Conservation (phyloP, 2,888 invertebrate species). For the Harmothoe impar region DNA sequence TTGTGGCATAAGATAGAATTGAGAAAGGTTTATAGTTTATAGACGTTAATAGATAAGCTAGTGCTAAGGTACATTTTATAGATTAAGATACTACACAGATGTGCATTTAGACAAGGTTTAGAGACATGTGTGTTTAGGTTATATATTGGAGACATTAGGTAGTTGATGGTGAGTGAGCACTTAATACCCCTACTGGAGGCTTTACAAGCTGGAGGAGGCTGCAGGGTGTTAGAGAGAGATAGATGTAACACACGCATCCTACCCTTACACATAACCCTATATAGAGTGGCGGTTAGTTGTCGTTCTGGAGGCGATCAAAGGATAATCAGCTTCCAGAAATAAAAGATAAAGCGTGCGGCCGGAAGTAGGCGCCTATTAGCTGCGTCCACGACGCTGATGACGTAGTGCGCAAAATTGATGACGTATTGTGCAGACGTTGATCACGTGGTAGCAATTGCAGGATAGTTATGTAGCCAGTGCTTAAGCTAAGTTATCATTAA, state of each 20-base stretch:
- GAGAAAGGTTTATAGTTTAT: no score
- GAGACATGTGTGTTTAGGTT: no score
- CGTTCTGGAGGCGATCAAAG: constrained; percentile 28
- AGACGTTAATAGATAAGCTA: no score
- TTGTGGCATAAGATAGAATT: no score
- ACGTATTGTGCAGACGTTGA: not conserved
- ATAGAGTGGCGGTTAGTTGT: not conserved
- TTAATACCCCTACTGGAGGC: no score
- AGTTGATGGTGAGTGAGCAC: no score
- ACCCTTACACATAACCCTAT: constrained; percentile 9
- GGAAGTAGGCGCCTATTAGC: constrained; percentile 35
- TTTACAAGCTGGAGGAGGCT: not conserved
- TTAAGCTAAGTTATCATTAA: not conserved
- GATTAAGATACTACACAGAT: no score
- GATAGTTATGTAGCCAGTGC: not conserved
- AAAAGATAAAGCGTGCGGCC: constrained; percentile 7
- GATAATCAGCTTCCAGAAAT: constrained; percentile 30
- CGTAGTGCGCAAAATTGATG: constrained; percentile 18
- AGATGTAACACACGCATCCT: not conserved
- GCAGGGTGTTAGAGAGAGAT: not conserved
- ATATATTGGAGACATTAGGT: no score
- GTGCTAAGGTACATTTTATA: no score
- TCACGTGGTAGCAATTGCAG: not conserved
- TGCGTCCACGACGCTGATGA: not conserved
- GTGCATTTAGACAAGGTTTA: no score